Conservation (phyloP, 2,113 vertebrate species). For the Anser cygnoides region DNA sequence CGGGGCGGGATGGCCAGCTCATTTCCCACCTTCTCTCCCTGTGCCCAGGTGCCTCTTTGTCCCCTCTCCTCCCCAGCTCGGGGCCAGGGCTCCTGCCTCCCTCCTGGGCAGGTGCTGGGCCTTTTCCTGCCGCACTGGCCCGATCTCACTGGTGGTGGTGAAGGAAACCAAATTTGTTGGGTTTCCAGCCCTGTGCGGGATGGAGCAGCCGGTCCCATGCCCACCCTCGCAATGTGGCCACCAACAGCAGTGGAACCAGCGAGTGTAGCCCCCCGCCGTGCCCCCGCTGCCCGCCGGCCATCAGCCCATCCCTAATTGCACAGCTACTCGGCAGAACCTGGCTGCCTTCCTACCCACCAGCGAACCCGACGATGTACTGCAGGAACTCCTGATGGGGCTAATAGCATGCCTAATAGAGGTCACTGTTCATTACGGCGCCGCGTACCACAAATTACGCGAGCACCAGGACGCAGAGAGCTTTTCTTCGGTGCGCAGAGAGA, state of each 20-base stretch:
- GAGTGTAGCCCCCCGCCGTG: too few species aligned
- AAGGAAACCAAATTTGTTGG: too few species aligned
- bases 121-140: not conserved
- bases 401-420: conserved; percentile 5
- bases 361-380: not conserved
- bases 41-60: not conserved
- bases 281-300: too few species aligned
- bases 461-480: not conserved
- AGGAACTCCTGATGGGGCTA: not conserved
- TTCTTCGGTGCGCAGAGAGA: not conserved
- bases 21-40: not conserved
- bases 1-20: not conserved
- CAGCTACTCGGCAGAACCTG: not conserved
- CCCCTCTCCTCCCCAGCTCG: not conserved
- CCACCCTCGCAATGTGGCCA: too few species aligned
- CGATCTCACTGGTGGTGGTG: too few species aligned
- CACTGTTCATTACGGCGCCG: not conserved
- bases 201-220: too few species aligned
- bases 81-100: not conserved
- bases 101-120: not conserved
- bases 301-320: not conserved
- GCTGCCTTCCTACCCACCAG: not conserved
- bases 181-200: too few species aligned
- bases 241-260: too few species aligned
- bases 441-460: not conserved